Base-by-base conservation (phyloP, 2,113 vertebrate species). In the Dascyllus trimaculatus region DNA sequence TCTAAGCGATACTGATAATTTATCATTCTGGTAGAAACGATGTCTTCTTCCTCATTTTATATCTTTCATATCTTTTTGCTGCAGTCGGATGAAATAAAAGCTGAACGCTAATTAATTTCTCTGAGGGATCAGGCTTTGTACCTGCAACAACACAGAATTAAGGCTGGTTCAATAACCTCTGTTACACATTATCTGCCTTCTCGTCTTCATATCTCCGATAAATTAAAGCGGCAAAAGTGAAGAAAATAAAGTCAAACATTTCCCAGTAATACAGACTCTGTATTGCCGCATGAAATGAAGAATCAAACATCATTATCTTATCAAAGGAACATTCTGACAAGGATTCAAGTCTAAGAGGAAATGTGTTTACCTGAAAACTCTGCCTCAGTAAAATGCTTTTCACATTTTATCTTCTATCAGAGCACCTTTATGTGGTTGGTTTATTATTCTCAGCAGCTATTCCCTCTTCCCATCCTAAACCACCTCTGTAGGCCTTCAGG, bases 71-170 rank as follows among this genome's bases (percentile, higher is more conserved):
- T 78, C 54, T 74, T 80, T 72, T 81, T 52, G 74, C 70, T 79
- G 80, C 78, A 69, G 69, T 46, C n/a, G 61, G 82, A 82, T 69
- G 63, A 84, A 82, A 82, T 78, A 76, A 88, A 88, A 71, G 64
- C 61, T 25, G 64, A 78, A 85, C 66, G 82, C 71, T 64, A 88
- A 88, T 84, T 63, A 60, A 80, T 81, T 82, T 71, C 78, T 85
- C 72, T 18, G 45, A 0, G 51, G 77, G 54, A 71, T 70, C 35
- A 22, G 62, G 25, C 68, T 81, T 84, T 78, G 57, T 79, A 75
- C 67, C 59, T 66, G 65, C 1, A 84, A 74, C 57, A 69, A 65
- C 52, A 61, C 45, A 46, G 18, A 81, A 78, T 49, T 11, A 19
- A 70, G 56, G 48, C 57, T 51, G 35, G 60, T 57, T 85, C 78